Base-by-base conservation (phyloP, 1,140 invertebrate species). In the Oreohelix idahoensis region DNA sequence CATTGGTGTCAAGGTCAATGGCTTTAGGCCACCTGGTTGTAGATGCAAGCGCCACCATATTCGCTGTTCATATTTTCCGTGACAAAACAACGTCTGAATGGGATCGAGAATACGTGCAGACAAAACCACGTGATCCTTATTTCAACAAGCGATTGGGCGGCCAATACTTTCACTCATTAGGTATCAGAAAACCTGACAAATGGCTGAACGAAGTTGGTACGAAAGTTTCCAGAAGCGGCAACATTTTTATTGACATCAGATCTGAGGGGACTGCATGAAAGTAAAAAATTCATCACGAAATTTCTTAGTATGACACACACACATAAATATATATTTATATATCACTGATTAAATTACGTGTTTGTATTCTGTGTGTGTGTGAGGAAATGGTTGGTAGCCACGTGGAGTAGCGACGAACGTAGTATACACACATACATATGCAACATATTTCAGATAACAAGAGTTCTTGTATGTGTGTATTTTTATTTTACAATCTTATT, bases 71-170 rank as follows among this genome's bases (percentile, higher is more conserved):
- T 29, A 32, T 38, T 17, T 1, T 20, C n/a, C 4, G 51, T 20
- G 32, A 71, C 26, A 5, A 17, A 0, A 81, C 23, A 0, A 36
- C 20, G 0, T 39, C 38, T 2, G 79, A 81, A 17, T 81, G 79
- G 79, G 45, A n/a, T 4, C 63, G 79, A 15, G 20, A 42, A 23
- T 81, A 71, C 26, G 15, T 81, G 26, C 2, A 1, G 20, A 35
- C 63, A 15, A 45, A 32, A 49, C 66, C 79, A 81, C 79, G 79
- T 70, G 79, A 71, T 32, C 39, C 63, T 11, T 11, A 45, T 10
- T 71, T 42, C 66, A 81, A 81, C 79, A 81, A 71, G n/a, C 63
- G 66, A 70, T 71, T 79, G 51, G 77, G 13, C 38, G n/a, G 32
- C 1, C 20, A 58, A 23, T 79, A 66, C 39, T 79, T 63, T 15